Conservation (phyloP, 1,140 invertebrate species). For the Cotesia chilonis region DNA sequence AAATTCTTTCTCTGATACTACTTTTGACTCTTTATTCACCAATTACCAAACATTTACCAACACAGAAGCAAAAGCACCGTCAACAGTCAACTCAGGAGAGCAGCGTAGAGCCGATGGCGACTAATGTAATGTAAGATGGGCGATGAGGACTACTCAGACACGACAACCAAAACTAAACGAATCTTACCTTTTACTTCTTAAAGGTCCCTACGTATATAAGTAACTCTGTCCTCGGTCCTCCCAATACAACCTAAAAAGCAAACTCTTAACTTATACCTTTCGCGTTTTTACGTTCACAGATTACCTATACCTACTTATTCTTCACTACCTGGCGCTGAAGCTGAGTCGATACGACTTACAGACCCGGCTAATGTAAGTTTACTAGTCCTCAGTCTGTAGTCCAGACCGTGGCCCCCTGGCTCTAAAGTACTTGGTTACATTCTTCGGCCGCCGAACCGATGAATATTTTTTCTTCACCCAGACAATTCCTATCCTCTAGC, state of each 20-base stretch:
- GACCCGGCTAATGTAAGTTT: no score
- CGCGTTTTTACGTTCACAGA: slow-evolving; percentile 27
- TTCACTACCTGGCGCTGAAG: neutral
- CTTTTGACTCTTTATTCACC: neutral
- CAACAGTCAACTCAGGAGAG: neutral
- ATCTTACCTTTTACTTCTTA: no score
- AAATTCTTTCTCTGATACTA: no score
- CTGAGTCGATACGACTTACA: no score
- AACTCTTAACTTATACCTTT: neutral
- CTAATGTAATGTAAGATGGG: no score
- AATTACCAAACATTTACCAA: neutral
- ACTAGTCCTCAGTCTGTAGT: no score
- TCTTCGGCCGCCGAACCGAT: slow-evolving; percentile 14
- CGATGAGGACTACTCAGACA: slow-evolving; percentile 10
- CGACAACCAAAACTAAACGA: slow-evolving; percentile 19
- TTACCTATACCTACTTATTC: slow-evolving; percentile 14
- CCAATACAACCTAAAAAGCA: no score
- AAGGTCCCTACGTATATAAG: no score
- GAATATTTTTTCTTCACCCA: neutral
- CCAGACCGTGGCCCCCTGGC: neutral
- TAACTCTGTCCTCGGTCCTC: slow-evolving; percentile 16
- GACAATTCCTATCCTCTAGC: neutral
- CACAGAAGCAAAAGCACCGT: neutral
- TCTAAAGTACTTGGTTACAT: slow-evolving; percentile 24
- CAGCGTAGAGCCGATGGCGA: neutral